phyloP scores from a whole-genome alignment of 2,113 vertebrate species.

The Numenius arquata region DNA sequence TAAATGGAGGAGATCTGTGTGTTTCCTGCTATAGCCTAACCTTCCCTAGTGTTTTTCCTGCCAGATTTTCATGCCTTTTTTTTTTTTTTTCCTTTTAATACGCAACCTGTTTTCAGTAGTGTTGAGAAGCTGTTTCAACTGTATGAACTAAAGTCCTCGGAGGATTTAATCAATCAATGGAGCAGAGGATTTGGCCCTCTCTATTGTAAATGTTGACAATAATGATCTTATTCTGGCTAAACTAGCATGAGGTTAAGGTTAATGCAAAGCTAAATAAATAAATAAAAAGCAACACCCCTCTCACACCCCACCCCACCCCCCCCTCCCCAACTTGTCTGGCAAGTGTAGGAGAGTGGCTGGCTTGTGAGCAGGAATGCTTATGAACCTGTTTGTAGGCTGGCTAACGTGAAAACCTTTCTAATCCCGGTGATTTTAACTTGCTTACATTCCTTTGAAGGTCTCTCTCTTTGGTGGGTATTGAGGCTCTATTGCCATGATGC shows the following conservation, averaged over 20 bases:
- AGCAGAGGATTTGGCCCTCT: neutral
- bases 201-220: neutral
- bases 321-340: neutral
- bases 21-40: neutral
- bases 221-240: neutral
- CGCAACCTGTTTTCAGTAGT: neutral
- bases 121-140: neutral
- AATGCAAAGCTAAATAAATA: conserved; percentile 21
- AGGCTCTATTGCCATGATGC: conserved; percentile 52
- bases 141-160: neutral
- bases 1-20: neutral
- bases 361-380: conserved; percentile 13
- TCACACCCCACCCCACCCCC: neutral
- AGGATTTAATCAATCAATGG: neutral
- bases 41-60: neutral
- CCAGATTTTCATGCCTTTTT: neutral
- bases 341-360: neutral
- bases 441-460: conserved; percentile 66
- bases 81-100: neutral
- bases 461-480: conserved; percentile 25
- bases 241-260: neutral
- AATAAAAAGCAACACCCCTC: neutral
- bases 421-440: conserved; percentile 47
- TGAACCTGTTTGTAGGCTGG: neutral
- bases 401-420: conserved; percentile 35